Conservation (phyloP, 2,888 invertebrate species). For the Euphydryas editha region DNA sequence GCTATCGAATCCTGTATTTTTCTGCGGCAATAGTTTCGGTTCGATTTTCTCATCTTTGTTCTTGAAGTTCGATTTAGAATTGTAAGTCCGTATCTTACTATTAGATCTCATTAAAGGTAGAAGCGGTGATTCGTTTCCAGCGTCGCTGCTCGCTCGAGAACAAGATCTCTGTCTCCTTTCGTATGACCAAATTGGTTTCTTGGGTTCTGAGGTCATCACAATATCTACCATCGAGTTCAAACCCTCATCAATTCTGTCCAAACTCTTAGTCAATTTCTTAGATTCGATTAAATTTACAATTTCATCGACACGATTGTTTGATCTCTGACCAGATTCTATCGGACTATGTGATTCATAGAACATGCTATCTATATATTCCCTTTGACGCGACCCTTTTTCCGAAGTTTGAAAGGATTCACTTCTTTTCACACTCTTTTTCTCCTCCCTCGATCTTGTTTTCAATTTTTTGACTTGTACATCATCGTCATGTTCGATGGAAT, state of each 20-base stretch:
- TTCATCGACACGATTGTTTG: slow-evolving; percentile 74
- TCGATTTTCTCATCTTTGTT: slow-evolving; percentile 60
- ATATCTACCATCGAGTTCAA: slow-evolving; percentile 89
- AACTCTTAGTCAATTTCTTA: slow-evolving; percentile 87
- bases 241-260: slow-evolving; percentile 90
- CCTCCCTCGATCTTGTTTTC: slow-evolving; percentile 71
- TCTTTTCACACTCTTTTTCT: slow-evolving; percentile 68
- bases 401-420: slow-evolving; percentile 79
- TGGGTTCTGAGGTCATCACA: slow-evolving; percentile 85
- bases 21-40: slow-evolving; percentile 35
- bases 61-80: slow-evolving; percentile 60
- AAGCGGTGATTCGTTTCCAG: slow-evolving; percentile 67
- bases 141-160: slow-evolving; percentile 71
- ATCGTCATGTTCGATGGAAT: slow-evolving; percentile 79
- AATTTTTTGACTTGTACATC: slow-evolving; percentile 62
- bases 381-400: slow-evolving; percentile 73
- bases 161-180: slow-evolving; percentile 71
- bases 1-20: slow-evolving; percentile 60
- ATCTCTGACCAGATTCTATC: slow-evolving; percentile 59
- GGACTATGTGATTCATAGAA: slow-evolving; percentile 78
- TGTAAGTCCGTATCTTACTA: slow-evolving; percentile 59
- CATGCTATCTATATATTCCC: slow-evolving; percentile 84
- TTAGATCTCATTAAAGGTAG: slow-evolving; percentile 66
- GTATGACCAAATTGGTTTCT: slow-evolving; percentile 70
- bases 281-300: slow-evolving; percentile 84